Conservation (phyloP, 2,797 vertebrate genomes). For the Valencia hispanica region DNA sequence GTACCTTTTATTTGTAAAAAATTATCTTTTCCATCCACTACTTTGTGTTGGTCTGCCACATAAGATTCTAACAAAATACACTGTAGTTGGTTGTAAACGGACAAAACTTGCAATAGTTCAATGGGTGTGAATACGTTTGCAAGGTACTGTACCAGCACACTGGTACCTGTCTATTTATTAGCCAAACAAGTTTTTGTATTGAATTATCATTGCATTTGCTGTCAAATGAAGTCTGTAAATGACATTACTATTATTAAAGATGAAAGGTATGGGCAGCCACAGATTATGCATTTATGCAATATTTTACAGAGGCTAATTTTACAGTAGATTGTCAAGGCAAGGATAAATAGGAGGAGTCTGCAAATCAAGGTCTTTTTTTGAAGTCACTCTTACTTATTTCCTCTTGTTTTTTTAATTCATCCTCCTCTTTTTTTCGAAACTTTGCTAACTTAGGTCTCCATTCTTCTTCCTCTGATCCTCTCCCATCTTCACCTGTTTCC, state of each 20-base stretch:
- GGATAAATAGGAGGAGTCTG: slow-evolving; percentile 50
- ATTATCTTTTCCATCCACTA: not conserved
- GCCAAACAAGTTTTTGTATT: slow-evolving; percentile 23
- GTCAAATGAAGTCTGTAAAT: slow-evolving; percentile 51
- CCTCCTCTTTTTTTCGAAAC: slow-evolving; percentile 23
- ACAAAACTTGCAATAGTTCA: not conserved
- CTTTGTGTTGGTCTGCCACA: no score
- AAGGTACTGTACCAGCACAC: not conserved
- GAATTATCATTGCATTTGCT: slow-evolving; percentile 35
- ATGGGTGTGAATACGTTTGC: not conserved
- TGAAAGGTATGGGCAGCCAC: slow-evolving; percentile 34
- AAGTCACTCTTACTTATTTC: slow-evolving; percentile 39
- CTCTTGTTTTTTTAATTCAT: slow-evolving; percentile 17
- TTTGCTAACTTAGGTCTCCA: slow-evolving; percentile 45
- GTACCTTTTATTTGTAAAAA: not conserved
- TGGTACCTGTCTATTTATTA: slow-evolving; percentile 22
- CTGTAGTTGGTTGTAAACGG: not conserved
- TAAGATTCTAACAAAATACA: no score
- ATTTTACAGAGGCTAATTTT: slow-evolving; percentile 57
- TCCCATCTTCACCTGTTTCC: slow-evolving; percentile 28
- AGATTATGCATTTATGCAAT: slow-evolving; percentile 44
- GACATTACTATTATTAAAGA: slow-evolving; percentile 52
- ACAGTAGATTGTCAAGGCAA: slow-evolving; percentile 58
- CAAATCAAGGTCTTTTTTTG: slow-evolving; percentile 63
- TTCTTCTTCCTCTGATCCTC: slow-evolving; percentile 36